These are phyloP conservation scores for Ageneiosus marmoratus DNA, from an alignment of 2,113 vertebrate species.

Conservation along the genomic window DNA sequence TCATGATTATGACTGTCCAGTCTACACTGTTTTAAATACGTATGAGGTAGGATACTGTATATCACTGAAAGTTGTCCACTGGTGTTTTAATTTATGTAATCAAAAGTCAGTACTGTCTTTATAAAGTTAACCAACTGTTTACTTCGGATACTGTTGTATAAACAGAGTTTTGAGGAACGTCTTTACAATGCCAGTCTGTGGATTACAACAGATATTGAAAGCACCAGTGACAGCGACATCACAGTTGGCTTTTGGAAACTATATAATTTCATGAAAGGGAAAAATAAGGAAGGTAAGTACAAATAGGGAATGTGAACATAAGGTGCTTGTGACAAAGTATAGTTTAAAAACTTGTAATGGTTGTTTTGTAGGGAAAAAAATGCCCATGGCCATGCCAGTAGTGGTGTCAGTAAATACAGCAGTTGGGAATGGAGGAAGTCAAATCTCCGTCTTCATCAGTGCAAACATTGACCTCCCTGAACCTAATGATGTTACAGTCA, in stretches of 20 bases:
- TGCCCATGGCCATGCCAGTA: slow-evolving; percentile 49
- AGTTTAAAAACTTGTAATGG: neutral
- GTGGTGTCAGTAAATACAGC: neutral
- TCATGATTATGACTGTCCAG: slow-evolving; percentile 46
- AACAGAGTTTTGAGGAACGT: slow-evolving; percentile 49
- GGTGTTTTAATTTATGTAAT: neutral
- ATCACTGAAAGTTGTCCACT: neutral
- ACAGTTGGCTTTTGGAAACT: slow-evolving; percentile 32
- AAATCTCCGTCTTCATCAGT: slow-evolving; percentile 49
- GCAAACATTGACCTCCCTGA: slow-evolving; percentile 39
- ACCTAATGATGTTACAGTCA: slow-evolving; percentile 43
- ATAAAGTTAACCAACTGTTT: too few relatives aligned
- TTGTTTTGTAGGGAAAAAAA: slow-evolving; percentile 7
- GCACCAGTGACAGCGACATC: neutral
- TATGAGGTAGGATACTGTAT: too few relatives aligned
- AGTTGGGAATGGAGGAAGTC: neutral
- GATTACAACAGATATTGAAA: slow-evolving; percentile 34
- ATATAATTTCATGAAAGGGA: slow-evolving; percentile 18
- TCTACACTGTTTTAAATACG: slow-evolving; percentile 21
- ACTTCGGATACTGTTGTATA: too few relatives aligned
- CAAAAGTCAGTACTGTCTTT: neutral
- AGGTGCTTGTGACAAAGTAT: neutral
- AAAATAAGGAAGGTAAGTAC: slow-evolving; percentile 40
- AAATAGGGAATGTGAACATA: neutral
- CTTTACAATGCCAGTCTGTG: slow-evolving; percentile 27